Conservation (phyloP, 2,113 vertebrate genomes). For the Psittacula cyanocephala region DNA sequence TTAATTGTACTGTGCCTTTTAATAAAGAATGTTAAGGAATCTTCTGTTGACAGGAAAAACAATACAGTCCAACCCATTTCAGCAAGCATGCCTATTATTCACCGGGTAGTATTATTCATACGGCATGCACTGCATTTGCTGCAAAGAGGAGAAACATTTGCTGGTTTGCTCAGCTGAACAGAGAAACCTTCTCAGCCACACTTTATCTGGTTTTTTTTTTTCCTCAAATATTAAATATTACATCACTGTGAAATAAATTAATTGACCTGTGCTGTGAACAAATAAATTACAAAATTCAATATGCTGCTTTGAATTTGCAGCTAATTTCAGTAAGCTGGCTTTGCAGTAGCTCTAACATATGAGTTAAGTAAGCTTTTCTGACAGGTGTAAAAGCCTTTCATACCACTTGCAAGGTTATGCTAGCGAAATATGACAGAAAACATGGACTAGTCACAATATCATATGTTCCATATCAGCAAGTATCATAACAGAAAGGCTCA, state of each 20-base stretch:
- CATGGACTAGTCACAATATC: slow-evolving; percentile 52
- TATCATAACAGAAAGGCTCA: slow-evolving; percentile 38
- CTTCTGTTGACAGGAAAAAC: slow-evolving; percentile 14
- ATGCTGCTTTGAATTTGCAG: slow-evolving; percentile 64
- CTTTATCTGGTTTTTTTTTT: slow-evolving; percentile 64
- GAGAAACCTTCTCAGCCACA: slow-evolving; percentile 17
- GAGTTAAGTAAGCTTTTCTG: slow-evolving; percentile 70
- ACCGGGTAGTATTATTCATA: not conserved
- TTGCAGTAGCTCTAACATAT: slow-evolving; percentile 53
- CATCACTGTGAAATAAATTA: slow-evolving; percentile 72
- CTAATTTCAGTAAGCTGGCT: slow-evolving; percentile 45
- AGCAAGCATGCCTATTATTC: slow-evolving; percentile 5
- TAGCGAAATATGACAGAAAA: slow-evolving; percentile 63
- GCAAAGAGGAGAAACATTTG: slow-evolving; percentile 35
- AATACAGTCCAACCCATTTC: slow-evolving; percentile 16
- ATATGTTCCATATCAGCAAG: slow-evolving; percentile 61
- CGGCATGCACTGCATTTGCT: slow-evolving; percentile 8
- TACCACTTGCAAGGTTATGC: slow-evolving; percentile 55
- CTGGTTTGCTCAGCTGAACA: slow-evolving; percentile 60
- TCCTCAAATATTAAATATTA: slow-evolving; percentile 66
- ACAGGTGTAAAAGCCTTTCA: slow-evolving; percentile 65
- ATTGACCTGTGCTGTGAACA: slow-evolving; percentile 68
- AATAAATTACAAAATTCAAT: slow-evolving; percentile 71
- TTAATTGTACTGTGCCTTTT: slow-evolving; percentile 54
- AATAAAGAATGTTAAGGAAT: slow-evolving; percentile 38